Conservation (phyloP, 2,888 invertebrate genomes). For the Dryocosmus kuriphilus region DNA sequence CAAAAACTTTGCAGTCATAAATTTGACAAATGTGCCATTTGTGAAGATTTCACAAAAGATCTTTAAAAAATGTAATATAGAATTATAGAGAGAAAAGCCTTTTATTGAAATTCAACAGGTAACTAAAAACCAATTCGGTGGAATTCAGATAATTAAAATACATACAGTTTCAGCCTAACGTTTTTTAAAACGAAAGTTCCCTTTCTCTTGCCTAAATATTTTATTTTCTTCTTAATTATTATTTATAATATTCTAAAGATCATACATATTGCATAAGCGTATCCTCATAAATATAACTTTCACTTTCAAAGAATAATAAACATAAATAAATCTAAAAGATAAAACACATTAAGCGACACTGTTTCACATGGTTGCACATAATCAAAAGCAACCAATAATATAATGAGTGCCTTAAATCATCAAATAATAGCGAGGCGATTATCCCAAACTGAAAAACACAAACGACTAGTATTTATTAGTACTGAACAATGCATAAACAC, state of each 20-base stretch:
- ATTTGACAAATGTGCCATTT: too few species aligned
- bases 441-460: background rate
- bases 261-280: background rate
- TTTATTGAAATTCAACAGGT: too few species aligned
- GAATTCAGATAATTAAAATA: too few species aligned
- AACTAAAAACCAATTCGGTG: too few species aligned
- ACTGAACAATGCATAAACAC: slow-evolving; percentile 12
- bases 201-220: background rate
- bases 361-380: background rate
- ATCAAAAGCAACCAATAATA: background rate
- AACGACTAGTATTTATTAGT: slow-evolving; percentile 11
- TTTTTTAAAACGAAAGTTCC: background rate
- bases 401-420: slow-evolving; percentile 31
- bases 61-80: too few species aligned
- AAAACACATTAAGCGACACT: background rate
- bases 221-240: background rate
- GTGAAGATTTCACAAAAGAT: too few species aligned
- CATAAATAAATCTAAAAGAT: background rate
- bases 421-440: background rate
- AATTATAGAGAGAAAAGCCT: too few species aligned
- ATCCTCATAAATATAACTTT: background rate
- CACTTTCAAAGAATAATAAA: background rate
- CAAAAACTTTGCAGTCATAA: too few species aligned
- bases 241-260: background rate
- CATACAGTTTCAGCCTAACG: background rate